Evolutionary conservation across 2,113 vertebrate genomes (phyloP).

Genomic region (Cavia aperea): DNA sequence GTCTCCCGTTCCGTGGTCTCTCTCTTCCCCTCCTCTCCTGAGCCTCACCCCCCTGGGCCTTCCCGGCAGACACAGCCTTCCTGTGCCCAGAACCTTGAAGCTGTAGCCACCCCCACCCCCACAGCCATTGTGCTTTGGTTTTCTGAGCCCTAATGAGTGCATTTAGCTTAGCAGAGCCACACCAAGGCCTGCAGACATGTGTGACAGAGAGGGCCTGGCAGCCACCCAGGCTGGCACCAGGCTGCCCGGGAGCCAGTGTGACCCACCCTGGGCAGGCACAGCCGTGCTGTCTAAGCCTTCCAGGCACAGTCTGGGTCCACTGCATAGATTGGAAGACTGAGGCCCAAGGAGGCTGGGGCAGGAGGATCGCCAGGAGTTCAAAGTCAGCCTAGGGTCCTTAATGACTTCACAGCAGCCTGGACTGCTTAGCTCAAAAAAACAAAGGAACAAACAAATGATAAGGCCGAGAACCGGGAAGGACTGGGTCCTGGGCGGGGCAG

Average conservation of each 20-base stretch:
- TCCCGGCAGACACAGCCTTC: not conserved
- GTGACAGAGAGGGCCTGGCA: not conserved
- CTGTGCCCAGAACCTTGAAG: too few species aligned
- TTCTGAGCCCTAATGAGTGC: not conserved
- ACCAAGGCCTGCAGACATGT: not conserved
- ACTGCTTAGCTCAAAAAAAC: not conserved
- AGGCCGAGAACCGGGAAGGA: not conserved
- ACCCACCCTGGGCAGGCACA: fast-evolving
- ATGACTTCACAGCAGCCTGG: not conserved
- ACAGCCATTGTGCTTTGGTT: not conserved
- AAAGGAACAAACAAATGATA: not conserved
- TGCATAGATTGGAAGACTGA: not conserved
- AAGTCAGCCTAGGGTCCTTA: not conserved
- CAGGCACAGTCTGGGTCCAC: not conserved
- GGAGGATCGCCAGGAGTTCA: not conserved
- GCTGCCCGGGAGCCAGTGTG: not conserved
- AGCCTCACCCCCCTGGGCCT: not conserved
- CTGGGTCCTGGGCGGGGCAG: not conserved
- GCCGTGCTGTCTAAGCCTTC: not conserved
- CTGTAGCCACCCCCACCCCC: too few species aligned
- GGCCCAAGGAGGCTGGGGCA: not conserved
- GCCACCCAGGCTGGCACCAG: not conserved
- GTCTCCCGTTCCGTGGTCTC: too few species aligned
- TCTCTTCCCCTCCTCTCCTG: not conserved
- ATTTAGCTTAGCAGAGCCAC: not conserved